Base-by-base conservation (phyloP, 2,113 vertebrate genomes). In the Cichladusa arquata region DNA sequence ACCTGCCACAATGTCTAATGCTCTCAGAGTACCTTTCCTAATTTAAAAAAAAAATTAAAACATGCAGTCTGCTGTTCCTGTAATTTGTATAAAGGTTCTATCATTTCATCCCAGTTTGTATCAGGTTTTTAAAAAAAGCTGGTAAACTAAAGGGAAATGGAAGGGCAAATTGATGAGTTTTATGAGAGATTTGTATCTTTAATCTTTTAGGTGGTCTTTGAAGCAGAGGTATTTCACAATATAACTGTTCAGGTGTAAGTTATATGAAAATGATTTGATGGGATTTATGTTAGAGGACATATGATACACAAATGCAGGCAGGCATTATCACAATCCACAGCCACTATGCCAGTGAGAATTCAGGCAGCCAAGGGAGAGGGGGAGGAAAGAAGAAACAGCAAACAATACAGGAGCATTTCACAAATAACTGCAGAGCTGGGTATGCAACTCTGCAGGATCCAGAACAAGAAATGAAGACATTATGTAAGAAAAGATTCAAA, bases 401-500 rank as follows among this genome's bases (percentile, higher is more conserved):
- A 90, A 77, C 38, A 77, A 58, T 17, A 69, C 1, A 57, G 67
- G 9, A 85, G 61, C 24, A 90, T 57, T 77, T 76, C 25, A 62
- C 54, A 77, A 86, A 73, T 29, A 85, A 58, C 86, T 92, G 47
- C 79, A 77, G 85, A 86, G 71, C 45, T 82, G 61, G 45, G 24
- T 65, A 54, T 54, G 58, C 11, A 8, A 58, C 62, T 91, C 34
- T 19, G 38, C 48, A 71, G 56, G 51, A 86, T 51, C 19, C 60
- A 36, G n/a, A 74, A 74, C 64, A 81, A 81, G 47, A 86, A 95
- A 92, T 73, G 15, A 90, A 96, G 82, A 86, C 38, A 73, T 93
- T 94, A 93, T 81, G 26, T 90, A 94, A 93, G 67, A 81, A 96
- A 86, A 88, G 42, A 93, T 51, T 73, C 60, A 47, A 84, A 96